Evolutionary conservation across 2,888 invertebrate genomes (phyloP), one percentile per base, ranked within the genome.

Genomic region (Poecilobothrus nobilitatus): DNA sequence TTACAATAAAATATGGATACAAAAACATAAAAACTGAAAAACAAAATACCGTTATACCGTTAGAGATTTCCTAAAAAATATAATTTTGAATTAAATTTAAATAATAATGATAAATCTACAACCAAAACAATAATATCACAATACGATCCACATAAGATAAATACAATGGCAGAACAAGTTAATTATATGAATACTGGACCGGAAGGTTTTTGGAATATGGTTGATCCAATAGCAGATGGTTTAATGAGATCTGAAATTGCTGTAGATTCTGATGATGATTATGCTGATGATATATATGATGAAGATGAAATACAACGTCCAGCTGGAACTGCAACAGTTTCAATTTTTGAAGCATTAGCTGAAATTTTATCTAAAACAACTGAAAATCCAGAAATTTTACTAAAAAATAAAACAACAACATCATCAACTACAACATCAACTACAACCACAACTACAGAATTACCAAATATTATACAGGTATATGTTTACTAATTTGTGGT

Each of bases 271-370:
- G 63, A 63, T 12, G 18, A 33, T 3, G 20, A 37, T 20, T 20
- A 34, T 65, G 37, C 18, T 37, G 65, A 65, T 65, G 37, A 37
- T 65, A n/a, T 34, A 37, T 63, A 63, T 63, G 37, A 37, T 65
- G 65, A 65, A 65, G 22, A 63, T 63, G 27, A 33, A 27, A 27
- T 63, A 2, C 64, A 33, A 0, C 70, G 69, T 62, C 66, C 71
- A 6, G 65, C 65, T 65, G 65, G 65, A 20, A 34, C 72, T 6
- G 72, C 71, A 75, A 86, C 86, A 73, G 83, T 86, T 75, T 86
- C 86, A 71, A 86, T 86, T 74, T 86, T 84, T 75, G 85, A 85
- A 80, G 86, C 85, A 78, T 77, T 86, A 78, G 84, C 86, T 78
- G 85, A 86, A 73, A 84, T 86, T 76, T 83, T 86, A 74, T 75